Percentiles rank a stretch among this genome's conserved stretches.
phyloP scores from a whole-genome alignment of 2,888 invertebrate species.

The Agrilus mali region DNA sequence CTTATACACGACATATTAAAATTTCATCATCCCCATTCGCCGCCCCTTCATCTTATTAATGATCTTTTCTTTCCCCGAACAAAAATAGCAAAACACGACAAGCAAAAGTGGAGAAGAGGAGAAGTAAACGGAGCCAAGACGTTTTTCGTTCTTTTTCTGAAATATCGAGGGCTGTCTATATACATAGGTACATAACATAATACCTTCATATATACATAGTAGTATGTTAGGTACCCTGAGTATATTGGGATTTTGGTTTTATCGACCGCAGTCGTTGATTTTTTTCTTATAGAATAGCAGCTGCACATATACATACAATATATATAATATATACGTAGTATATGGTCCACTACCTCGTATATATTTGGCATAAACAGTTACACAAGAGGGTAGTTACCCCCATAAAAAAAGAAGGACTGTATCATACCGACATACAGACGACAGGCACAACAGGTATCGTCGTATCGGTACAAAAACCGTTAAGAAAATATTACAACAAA shows the following conservation, averaged over 20 bases:
- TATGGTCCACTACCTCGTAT: too few species aligned
- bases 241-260: slow-evolving; percentile 32
- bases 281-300: slow-evolving; percentile 13
- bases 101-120: too few species aligned
- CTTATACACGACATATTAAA: too few species aligned
- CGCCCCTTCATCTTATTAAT: slow-evolving; percentile 13
- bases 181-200: not conserved
- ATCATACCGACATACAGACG: too few species aligned
- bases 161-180: slow-evolving; percentile 20
- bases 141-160: slow-evolving; percentile 11
- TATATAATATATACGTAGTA: too few species aligned
- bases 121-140: slow-evolving; percentile 7
- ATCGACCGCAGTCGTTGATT: slow-evolving; percentile 34
- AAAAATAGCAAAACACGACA: slow-evolving; percentile 21
- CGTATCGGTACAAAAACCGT: slow-evolving; percentile 20
- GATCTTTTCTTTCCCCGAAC: slow-evolving; percentile 14
- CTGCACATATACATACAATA: slow-evolving; percentile 8
- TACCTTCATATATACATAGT: slow-evolving; percentile 4
- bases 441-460: too few species aligned
- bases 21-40: not conserved
- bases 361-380: too few species aligned
- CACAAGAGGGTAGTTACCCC: too few species aligned
- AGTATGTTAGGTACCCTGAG: too few species aligned
- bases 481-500: too few species aligned
- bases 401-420: too few species aligned